Percentiles rank a stretch among this genome's conserved stretches.
Conservation (phyloP, 2,797 vertebrate species). For the Chrysolophus pictus region DNA sequence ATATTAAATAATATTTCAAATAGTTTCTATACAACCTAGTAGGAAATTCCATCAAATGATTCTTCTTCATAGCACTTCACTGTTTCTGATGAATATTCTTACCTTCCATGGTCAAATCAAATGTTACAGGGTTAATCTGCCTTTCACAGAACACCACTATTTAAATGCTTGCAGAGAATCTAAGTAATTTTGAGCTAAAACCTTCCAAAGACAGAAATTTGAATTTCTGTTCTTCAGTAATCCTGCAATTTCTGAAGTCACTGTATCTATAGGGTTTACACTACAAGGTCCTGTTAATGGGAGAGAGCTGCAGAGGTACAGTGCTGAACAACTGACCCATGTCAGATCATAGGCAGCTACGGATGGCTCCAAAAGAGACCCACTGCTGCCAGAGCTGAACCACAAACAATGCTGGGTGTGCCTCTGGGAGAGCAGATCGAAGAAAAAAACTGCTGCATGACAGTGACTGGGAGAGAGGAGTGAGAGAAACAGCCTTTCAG, state of each 20-base stretch:
- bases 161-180: neutral
- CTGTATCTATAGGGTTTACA: neutral
- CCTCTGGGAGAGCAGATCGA: neutral
- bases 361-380: too few relatives aligned
- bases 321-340: neutral
- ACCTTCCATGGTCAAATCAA: neutral
- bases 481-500: neutral
- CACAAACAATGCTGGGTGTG: neutral
- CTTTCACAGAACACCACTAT: neutral
- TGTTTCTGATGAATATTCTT: neutral
- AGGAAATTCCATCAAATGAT: neutral
- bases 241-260: neutral
- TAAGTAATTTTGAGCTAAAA: neutral
- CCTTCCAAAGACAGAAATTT: neutral
- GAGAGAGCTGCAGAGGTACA: too few relatives aligned
- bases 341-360: too few relatives aligned
- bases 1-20: neutral
- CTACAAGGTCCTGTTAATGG: neutral
- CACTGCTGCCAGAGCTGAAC: neutral
- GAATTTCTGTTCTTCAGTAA: neutral
- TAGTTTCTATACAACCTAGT: neutral
- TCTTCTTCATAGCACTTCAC: neutral
- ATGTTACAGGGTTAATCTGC: neutral
- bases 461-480: neutral
- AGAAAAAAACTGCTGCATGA: neutral